A percentile compares a stretch with the other conserved stretches of the same genome.
Evolutionary conservation across 2,888 invertebrate species (phyloP).

Genomic region (Dicranocentrus wangi): DNA sequence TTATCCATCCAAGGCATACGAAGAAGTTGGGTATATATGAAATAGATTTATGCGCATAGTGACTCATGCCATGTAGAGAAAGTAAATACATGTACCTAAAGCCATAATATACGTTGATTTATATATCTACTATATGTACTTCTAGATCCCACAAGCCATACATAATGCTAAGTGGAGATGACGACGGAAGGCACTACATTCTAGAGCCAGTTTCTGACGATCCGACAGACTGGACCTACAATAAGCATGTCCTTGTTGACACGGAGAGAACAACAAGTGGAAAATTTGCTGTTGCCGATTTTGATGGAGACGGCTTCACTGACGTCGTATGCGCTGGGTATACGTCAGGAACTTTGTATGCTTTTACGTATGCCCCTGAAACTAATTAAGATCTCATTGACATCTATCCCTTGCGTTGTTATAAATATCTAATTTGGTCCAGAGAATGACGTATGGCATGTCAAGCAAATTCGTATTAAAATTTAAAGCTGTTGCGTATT

Average conservation of each 20-base stretch:
- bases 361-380: constrained; percentile 73
- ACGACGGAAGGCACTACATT: constrained; percentile 73
- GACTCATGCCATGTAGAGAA: no score
- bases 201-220: constrained; percentile 72
- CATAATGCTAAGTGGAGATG: constrained; percentile 74
- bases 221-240: constrained; percentile 72
- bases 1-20: constrained; percentile 72
- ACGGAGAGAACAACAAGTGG: constrained; percentile 72
- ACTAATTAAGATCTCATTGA: constrained; percentile 4
- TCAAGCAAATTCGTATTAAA: no score
- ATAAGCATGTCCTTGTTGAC: constrained; percentile 72
- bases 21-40: constrained; percentile 57
- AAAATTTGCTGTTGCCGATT: constrained; percentile 72
- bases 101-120: no score
- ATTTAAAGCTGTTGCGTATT: no score
- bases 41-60: no score
- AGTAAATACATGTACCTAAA: no score
- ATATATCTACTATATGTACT: no score
- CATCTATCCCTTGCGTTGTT: no score
- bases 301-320: constrained; percentile 73
- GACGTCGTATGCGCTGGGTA: constrained; percentile 73
- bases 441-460: no score
- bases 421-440: no score
- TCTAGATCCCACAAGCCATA: constrained; percentile 71
- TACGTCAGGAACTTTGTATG: constrained; percentile 71